Evolutionary conservation across 2,113 vertebrate species (phyloP).

Genomic region (Psittacula cyanocephala): DNA sequence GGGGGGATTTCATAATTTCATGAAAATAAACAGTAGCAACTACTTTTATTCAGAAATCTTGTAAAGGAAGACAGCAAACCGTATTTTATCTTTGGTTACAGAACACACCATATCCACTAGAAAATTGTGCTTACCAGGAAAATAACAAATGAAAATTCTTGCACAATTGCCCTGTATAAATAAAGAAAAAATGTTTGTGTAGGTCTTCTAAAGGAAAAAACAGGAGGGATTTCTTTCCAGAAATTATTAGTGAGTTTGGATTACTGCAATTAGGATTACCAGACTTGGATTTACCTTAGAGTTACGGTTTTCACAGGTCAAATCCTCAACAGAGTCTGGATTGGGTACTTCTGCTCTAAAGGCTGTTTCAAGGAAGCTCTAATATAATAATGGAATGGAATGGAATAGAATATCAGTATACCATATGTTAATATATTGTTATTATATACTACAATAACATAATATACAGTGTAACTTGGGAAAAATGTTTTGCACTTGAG

Average conservation of each 20-base stretch:
- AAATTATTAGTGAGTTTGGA: neutral
- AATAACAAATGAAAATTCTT: neutral
- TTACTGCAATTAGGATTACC: neutral
- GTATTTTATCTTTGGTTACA: neutral
- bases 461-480: neutral
- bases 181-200: neutral
- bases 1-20: neutral
- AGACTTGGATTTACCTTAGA: neutral
- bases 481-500: neutral
- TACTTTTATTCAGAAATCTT: neutral
- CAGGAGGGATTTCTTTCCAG: fast-evolving
- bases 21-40: neutral
- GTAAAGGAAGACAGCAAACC: neutral
- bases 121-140: neutral
- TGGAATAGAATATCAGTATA: neutral
- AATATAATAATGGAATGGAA: neutral
- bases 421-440: neutral
- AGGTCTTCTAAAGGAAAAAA: neutral
- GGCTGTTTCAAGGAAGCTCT: neutral
- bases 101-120: neutral
- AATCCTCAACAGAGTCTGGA: neutral
- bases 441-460: neutral
- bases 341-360: neutral
- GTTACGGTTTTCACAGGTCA: neutral
- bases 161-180: neutral